Base-by-base conservation (phyloP, 2,888 invertebrate species). In the Escarpia spicata region DNA sequence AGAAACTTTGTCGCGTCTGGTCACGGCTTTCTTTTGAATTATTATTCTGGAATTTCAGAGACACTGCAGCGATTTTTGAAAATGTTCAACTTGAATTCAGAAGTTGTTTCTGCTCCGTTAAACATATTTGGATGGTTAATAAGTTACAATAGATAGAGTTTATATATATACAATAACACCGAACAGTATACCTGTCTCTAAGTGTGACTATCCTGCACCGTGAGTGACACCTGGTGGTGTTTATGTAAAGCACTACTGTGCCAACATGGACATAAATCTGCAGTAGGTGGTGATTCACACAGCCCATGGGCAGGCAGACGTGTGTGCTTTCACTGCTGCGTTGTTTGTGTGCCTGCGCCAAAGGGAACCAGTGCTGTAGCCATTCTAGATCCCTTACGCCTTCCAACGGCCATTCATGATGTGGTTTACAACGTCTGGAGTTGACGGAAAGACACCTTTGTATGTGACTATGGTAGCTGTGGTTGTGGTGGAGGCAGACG, bases 191-290 rank as follows among this genome's bases (percentile, higher is more conserved):
- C 52, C 52, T 52, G 1, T 15, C 52, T 52, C 4, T 75, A 19
- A n/a, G 19, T 26, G 19, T 75, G 37, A 37, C 37, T 37, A 37
- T 37, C 37, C 37, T 37, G 26, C 26, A 6, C 19, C 6, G 75
- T 75, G 75, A 75, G 75, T 26, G 75, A 75, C 75, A 75, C 75
- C 75, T 75, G 75, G 75, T 75, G 75, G 75, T 75, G 19, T n/a
- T 75, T 75, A 75, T 75, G 75, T 75, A 75, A n/a, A 75, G n/a
- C 75, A 4, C 26, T 15, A 26, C 75, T 26, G 3, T 75, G 75
- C 75, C n/a, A 75, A 75, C 75, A 26, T 26, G 6, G 26, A 15
- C 19, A 75, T 75, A 75, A 75, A 75, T 75, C 75, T 75, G n/a
- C 19, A 26, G 26, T 75, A 15, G 26, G 60, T 75, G 75, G 75